A percentile compares a stretch with the other conserved stretches of the same genome.
phyloP scores from a whole-genome alignment of 2,888 invertebrate species.

The Hymenopus coronatus region DNA sequence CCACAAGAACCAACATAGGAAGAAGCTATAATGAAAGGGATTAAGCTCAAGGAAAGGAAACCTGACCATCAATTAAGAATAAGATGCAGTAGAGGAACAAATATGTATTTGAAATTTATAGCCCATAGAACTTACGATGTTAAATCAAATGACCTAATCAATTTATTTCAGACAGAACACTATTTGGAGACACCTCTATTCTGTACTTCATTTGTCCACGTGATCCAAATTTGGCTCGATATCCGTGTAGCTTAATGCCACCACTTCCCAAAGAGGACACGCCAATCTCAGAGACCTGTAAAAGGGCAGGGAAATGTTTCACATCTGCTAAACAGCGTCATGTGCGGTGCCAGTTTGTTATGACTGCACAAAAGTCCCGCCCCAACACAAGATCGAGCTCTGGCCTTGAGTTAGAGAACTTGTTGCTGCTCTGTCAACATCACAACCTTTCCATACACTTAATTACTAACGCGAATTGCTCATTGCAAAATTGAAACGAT shows the following conservation, averaged over 20 bases:
- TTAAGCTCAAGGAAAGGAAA: no score
- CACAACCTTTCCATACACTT: neutral
- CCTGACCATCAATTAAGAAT: no score
- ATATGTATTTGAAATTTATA: no score
- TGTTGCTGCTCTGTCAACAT: neutral
- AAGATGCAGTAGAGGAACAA: no score
- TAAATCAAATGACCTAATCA: no score
- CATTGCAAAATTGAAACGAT: neutral
- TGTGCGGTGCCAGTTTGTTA: neutral
- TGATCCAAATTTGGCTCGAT: neutral
- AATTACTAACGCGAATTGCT: neutral
- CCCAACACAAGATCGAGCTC: neutral
- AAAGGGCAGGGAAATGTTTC: neutral
- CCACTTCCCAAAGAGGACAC: neutral
- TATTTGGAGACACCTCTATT: no score
- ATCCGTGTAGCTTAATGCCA: neutral
- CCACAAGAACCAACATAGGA: no score
- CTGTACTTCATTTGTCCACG: no score
- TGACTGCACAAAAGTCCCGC: neutral
- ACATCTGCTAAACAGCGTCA: neutral
- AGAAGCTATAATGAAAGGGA: no score
- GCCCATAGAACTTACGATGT: no score
- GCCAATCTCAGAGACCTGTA: neutral
- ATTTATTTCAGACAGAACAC: no score
- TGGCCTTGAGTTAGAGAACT: neutral